phyloP scores from a whole-genome alignment of 2,113 vertebrate genomes.

The Hemichromis elongatus region DNA sequence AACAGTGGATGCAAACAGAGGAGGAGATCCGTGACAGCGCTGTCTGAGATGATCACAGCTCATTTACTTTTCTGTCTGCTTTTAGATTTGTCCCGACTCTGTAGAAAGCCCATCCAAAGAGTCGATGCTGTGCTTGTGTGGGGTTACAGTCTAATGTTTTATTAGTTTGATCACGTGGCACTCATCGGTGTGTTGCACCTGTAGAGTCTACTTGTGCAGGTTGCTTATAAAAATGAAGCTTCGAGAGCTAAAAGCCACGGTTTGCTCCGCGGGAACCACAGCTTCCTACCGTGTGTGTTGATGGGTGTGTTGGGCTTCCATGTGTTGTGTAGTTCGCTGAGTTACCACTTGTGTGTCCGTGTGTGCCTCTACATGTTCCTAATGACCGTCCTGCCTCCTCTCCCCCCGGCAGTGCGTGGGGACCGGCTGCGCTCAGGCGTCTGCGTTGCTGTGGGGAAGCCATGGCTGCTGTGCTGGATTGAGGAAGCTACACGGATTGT shows the following conservation, averaged over 20 bases:
- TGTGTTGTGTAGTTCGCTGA: neutral
- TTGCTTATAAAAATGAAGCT: neutral
- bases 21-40: neutral
- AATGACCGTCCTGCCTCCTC: neutral
- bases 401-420: neutral
- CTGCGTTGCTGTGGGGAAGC: neutral
- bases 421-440: too few species aligned
- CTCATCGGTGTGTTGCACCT: rapidly evolving
- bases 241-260: rapidly evolving
- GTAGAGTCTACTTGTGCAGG: rapidly evolving
- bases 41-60: too few species aligned
- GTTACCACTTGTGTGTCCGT: neutral
- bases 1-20: rapidly evolving
- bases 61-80: neutral
- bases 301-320: neutral
- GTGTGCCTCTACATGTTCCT: neutral
- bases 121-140: neutral
- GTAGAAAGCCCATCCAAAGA: rapidly evolving
- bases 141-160: neutral
- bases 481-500: constrained; percentile 1
- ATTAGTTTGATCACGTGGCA: rapidly evolving
- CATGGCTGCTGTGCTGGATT: neutral
- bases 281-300: neutral
- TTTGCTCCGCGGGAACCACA: rapidly evolving
- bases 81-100: neutral